Evolutionary conservation across 2,113 vertebrate species (phyloP), one percentile per base, ranked within the genome.

Genomic region (Neotragus pygmaeus): DNA sequence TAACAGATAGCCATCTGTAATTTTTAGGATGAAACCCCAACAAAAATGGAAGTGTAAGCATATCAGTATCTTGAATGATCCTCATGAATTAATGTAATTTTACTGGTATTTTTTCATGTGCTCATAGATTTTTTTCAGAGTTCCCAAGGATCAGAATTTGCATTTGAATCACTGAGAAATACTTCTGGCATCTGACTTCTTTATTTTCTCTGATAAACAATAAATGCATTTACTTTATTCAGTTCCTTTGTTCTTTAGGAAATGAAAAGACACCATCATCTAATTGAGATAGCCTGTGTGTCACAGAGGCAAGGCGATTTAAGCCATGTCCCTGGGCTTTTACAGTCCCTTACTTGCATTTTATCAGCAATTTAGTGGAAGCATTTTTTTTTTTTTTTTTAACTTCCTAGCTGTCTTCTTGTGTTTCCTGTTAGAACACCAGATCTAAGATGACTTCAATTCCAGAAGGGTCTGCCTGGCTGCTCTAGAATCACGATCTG

Each of bases 71-170:
- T 66, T 91, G 64, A 89, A 39, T 60, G 78, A 19, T 30, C 30
- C 53, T 83, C 8, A 83, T 92, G 47, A 92, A 70, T 55, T 77
- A 47, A 30, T 36, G 16, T 66, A 36, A 75, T 47, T 84, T 85
- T 95, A 36, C 25, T 58, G n/a, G 19, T 58, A 17, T 83, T 93
- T 88, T 23, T 73, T 84, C 12, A 30, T 27, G 30, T 62, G 23
- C 33, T 80, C 33, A 70, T 16, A 58, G 57, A 62, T 91, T 36
- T 43, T 23, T 3, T 3, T n/a, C 53, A 86, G 28, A 77, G 28
- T 95, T 28, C 43, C 47, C 8, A 25, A 95, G 15, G 28, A 86
- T 73, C 45, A 87, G 96, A 88, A 95, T 86, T 85, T 89, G 96
- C 85, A 95, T 83, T 85, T 89, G 78, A 84, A 23, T 90, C 62